phyloP scores from a whole-genome alignment of 2,113 vertebrate species.

The Pteronura brasiliensis region DNA sequence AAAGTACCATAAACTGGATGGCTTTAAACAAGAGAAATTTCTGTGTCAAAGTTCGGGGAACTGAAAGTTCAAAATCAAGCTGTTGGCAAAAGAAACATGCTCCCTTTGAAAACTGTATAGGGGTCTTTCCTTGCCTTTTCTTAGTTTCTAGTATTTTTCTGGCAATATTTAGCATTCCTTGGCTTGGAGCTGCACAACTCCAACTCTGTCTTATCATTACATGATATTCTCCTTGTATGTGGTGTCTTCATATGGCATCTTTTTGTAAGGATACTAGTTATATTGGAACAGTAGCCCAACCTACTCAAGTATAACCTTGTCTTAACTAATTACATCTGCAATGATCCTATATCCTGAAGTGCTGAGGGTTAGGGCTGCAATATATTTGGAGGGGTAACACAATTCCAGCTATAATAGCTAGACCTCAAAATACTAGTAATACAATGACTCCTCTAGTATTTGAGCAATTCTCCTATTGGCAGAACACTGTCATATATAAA shows the following conservation, averaged over 20 bases:
- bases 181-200: neutral
- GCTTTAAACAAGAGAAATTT: neutral
- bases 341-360: neutral
- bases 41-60: neutral
- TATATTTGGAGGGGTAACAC: neutral
- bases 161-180: neutral
- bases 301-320: neutral
- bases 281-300: neutral
- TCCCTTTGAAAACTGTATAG: neutral
- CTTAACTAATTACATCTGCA: neutral
- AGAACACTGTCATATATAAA: neutral
- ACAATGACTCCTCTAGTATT: neutral
- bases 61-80: neutral
- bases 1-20: neutral
- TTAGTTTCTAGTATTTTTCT: neutral
- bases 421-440: neutral
- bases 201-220: neutral
- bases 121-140: neutral
- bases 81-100: neutral
- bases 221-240: neutral
- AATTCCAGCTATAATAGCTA: neutral
- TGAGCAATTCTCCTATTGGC: neutral
- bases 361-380: neutral
- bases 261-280: neutral
- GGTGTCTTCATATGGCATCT: neutral